A percentile compares a stretch with the other conserved stretches of the same genome.
Conservation (phyloP, 2,888 invertebrate genomes). For the Gymnocheta viridis region DNA sequence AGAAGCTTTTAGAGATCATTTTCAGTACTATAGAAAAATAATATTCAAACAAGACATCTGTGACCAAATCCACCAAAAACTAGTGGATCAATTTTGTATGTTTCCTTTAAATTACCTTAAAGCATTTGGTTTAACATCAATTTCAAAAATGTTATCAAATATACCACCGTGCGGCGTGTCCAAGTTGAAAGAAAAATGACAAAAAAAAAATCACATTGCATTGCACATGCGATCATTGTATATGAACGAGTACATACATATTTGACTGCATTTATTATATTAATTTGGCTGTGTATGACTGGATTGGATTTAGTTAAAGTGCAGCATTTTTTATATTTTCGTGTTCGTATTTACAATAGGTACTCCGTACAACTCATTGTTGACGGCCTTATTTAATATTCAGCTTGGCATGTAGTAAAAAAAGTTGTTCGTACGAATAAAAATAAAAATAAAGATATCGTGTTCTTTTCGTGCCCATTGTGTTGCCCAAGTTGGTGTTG, state of each 20-base stretch:
- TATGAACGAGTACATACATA: too few relatives aligned
- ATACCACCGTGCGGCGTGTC: not conserved
- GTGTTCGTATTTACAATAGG: conserved; percentile 2
- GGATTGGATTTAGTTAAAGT: conserved; percentile 17
- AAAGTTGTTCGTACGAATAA: conserved; percentile 5
- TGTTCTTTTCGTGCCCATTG: conserved; percentile 27
- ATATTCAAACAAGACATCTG: too few relatives aligned
- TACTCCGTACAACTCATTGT: conserved; percentile 15
- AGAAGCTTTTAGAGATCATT: too few relatives aligned
- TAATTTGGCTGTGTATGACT: conserved; percentile 68
- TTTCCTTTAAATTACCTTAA: too few relatives aligned
- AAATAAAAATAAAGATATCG: conserved; percentile 19
- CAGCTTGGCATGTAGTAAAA: conserved; percentile 44
- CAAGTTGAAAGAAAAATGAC: not conserved
- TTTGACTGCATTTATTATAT: conserved; percentile 64
- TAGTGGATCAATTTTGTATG: too few relatives aligned
- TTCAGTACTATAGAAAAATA: too few relatives aligned
- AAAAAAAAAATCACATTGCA: conserved; percentile 34
- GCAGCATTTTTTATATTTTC: not conserved
- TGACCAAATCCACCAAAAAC: too few relatives aligned
- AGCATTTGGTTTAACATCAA: too few relatives aligned
- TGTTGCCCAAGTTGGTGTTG: conserved; percentile 38
- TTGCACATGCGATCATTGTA: conserved; percentile 63
- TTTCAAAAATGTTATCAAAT: not conserved
- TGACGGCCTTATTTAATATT: conserved; percentile 64